Conservation (phyloP, 1,140 invertebrate genomes). For the Bombus cullumanus region DNA sequence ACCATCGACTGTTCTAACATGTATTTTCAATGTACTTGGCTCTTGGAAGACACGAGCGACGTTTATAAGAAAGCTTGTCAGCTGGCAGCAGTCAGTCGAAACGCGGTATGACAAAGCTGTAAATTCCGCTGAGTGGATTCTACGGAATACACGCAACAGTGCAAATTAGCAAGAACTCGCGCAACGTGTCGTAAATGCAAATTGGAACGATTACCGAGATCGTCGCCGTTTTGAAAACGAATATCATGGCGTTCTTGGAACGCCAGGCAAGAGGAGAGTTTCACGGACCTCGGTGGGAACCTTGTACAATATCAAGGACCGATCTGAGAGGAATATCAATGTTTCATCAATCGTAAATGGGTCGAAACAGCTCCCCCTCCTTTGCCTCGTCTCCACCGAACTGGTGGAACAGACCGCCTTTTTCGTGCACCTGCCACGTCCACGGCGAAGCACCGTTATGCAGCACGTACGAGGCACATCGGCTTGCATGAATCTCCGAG, state of each 20-base stretch:
- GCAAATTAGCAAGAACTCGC: neutral
- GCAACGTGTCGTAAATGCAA: neutral
- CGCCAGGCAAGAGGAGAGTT: neutral
- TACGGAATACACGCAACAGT: neutral
- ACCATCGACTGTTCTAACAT: neutral
- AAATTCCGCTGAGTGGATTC: neutral
- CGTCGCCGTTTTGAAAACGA: neutral
- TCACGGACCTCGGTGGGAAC: neutral
- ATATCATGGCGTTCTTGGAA: neutral
- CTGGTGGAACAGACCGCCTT: conserved; percentile 4
- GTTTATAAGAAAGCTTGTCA: neutral
- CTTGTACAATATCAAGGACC: neutral
- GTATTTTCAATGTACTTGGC: no score
- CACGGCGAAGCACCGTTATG: conserved; percentile 39
- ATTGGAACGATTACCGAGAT: neutral
- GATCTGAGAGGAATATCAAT: conserved; percentile 8
- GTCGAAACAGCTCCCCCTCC: neutral
- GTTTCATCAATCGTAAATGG: conserved; percentile 32
- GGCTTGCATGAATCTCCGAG: neutral
- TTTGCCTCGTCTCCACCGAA: neutral
- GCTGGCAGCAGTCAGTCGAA: neutral
- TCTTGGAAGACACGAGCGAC: neutral
- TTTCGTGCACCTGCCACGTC: conserved; percentile 45
- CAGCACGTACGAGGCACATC: conserved; percentile 15
- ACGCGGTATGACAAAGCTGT: neutral